Base-by-base conservation (phyloP, 2,888 invertebrate species). In the Temnothorax ravouxi region DNA sequence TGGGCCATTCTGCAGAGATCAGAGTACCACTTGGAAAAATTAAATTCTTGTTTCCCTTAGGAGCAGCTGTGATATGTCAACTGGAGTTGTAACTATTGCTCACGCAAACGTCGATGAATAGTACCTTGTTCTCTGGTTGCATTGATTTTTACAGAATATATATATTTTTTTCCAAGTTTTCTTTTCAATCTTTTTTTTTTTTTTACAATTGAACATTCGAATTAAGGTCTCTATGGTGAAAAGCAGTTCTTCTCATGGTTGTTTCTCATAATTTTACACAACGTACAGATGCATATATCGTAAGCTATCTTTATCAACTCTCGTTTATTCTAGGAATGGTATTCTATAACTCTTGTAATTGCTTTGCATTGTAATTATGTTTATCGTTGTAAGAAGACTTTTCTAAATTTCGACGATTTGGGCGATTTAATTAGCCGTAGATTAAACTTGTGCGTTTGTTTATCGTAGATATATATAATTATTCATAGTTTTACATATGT, bases 31-130 rank as follows among this genome's bases (percentile, higher is more conserved):
- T 94, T 93, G 93, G 92, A 91, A 89, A 90, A 90, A 88, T 86
- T 91, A 87, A 91, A 93, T 93, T 64, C 87, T 93, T 93, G 90
- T 93, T 93, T 93, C 92, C 93, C 93, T 94, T 94, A 94, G 94
- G 94, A 93, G 94, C 94, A 94, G 94, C 93, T 91, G 93, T 62
- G 66, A 47, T 93, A 92, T 93, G 91, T 93, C 94, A 93, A 93
- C 94, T 93, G 94, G 93, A 93, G 93, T 94, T 93, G 86, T 93
- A 92, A 93, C 92, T 92, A 91, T 92, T 93, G 91, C 91, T 92
- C 90, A 88, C 90, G 90, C 84, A 87, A 91, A 91, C 87, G 74
- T 91, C 90, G 83, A 80, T 91, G 82, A 88, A 88, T 85, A 89
- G 86, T 84, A 88, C 84, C 89, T 91, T 86, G 87, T 88, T 92